Base-by-base conservation (phyloP, 1,140 invertebrate genomes). In the Chymomyza costata region DNA sequence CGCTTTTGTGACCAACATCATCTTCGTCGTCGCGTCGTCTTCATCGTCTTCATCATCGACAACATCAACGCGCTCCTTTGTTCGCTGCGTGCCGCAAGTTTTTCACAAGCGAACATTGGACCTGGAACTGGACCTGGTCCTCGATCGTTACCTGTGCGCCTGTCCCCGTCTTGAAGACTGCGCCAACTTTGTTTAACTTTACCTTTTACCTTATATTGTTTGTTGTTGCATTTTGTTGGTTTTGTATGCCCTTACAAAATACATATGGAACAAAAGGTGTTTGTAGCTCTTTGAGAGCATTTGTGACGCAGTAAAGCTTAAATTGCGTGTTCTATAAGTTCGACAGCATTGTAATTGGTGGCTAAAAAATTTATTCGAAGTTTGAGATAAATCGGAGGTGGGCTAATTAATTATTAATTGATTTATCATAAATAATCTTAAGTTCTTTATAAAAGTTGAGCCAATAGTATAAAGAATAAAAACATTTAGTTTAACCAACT, bases 171-270 rank as follows among this genome's bases (percentile, higher is more conserved):
- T 25, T 25, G 21, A 25, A 25, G 21, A 25, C 56, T 71, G 70
- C 70, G 65, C 65, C 61, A 69, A 76, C 65, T 78, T 76, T 80
- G 66, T 70, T 76, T 78, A 76, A 78, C 56, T 65, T 76, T 65
- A 61, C 58, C 55, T 46, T n/a, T n/a, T 14, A 30, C 60, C 62
- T 67, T 78, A 64, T 76, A 56, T 47, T 60, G 50, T 63, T 52
- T 69, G 46, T 48, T 62, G 65, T 53, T 52, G 54, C 49, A 45
- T 55, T 41, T 60, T 67, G 56, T 70, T 52, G 61, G 61, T 70
- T 71, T 69, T 71, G n/a, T 44, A 35, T 53, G 52, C 57, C 52
- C 57, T 66, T 54, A 57, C 68, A n/a, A n/a, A n/a, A n/a, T n/a
- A n/a, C n/a, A n/a, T n/a, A n/a, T n/a, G n/a, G n/a, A n/a, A n/a